These are phyloP conservation scores for Rhinopomastus cyanomelas DNA, from an alignment of 2,113 vertebrate genomes.

Conservation along the genomic window DNA sequence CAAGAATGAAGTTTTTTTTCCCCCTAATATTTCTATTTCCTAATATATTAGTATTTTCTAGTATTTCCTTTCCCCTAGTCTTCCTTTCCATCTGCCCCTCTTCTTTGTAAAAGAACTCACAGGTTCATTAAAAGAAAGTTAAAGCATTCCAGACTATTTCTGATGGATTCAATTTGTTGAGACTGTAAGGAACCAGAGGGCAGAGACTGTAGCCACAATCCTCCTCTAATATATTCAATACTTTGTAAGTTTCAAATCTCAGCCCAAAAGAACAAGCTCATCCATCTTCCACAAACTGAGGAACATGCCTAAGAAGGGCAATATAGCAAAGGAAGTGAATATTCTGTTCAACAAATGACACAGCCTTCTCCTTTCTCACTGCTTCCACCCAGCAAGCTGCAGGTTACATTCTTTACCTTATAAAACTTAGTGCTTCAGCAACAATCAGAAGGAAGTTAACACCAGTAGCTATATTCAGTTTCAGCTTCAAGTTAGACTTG, in stretches of 20 bases:
- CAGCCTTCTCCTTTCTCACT: neutral
- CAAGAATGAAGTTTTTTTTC: neutral
- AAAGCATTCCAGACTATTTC: too few species aligned
- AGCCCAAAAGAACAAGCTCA: neutral
- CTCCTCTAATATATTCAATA: neutral
- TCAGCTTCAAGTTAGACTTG: constrained; percentile 11
- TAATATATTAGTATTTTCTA: neutral
- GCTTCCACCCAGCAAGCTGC: neutral
- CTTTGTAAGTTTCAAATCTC: neutral
- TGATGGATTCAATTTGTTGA: neutral
- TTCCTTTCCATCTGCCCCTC: neutral
- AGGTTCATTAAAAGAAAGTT: neutral
- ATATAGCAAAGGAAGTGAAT: neutral
- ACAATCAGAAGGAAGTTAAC: neutral
- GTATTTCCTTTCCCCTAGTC: neutral
- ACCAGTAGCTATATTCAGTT: neutral
- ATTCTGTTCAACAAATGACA: neutral
- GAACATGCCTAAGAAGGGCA: neutral
- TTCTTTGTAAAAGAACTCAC: neutral
- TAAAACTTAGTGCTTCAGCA: neutral
- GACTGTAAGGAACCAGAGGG: neutral
- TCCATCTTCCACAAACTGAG: neutral
- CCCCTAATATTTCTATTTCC: too few species aligned
- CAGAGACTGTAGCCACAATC: neutral
- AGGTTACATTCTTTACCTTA: neutral